Evolutionary conservation across 2,113 vertebrate genomes (phyloP).

Genomic region (Malurus melanocephalus): DNA sequence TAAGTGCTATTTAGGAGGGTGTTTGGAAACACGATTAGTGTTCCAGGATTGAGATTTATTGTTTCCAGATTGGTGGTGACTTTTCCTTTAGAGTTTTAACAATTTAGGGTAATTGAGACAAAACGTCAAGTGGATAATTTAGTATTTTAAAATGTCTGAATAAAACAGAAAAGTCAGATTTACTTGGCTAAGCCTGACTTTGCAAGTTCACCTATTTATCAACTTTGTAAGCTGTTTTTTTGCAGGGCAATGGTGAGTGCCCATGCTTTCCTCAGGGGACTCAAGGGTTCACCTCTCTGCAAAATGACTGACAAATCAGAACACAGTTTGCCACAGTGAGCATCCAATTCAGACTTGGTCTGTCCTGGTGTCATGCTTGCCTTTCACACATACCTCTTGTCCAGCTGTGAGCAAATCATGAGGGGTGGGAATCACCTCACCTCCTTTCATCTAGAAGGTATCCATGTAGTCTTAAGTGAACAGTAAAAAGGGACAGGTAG

Average conservation of each 20-base stretch:
- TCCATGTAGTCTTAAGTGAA: neutral
- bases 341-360: fast-evolving
- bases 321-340: neutral
- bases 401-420: neutral
- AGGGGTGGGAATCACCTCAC: neutral
- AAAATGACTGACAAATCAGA: neutral
- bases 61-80: constrained; percentile 41
- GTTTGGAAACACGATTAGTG: neutral
- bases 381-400: neutral
- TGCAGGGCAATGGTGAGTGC: neutral
- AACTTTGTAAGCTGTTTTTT: neutral
- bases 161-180: neutral
- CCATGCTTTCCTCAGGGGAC: fast-evolving
- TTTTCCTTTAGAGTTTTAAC: constrained; percentile 31
- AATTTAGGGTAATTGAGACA: constrained; percentile 21
- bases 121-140: neutral
- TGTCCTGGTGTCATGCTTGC: neutral
- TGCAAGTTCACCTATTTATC: neutral
- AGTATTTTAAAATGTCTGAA: neutral
- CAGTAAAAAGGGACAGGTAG: neutral
- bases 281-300: neutral
- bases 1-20: constrained; percentile 42
- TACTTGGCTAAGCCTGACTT: neutral
- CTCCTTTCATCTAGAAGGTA: neutral
- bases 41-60: constrained; percentile 53